phyloP scores from a whole-genome alignment of 2,888 invertebrate genomes.

The Oscheius sp. region DNA sequence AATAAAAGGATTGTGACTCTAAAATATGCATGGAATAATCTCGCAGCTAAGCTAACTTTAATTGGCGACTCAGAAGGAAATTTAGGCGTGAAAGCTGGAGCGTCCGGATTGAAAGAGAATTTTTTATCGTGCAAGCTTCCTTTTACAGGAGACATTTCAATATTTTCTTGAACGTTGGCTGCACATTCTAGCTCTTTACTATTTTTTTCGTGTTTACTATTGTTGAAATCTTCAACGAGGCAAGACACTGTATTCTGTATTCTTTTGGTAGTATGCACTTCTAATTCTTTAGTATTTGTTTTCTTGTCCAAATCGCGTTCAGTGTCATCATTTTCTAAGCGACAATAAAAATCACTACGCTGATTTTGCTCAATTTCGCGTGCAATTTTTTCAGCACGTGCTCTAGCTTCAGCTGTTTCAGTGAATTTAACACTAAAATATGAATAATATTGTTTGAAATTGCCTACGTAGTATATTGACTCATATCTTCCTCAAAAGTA shows the following conservation, averaged over 20 bases:
- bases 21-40: background rate
- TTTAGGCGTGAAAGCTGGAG: constrained; percentile 53
- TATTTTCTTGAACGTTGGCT: background rate
- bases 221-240: background rate
- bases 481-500: constrained; percentile 87
- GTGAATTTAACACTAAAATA: constrained; percentile 79
- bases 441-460: background rate
- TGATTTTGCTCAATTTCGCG: constrained; percentile 90
- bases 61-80: constrained; percentile 36
- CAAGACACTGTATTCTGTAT: background rate
- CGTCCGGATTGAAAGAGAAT: constrained; percentile 58
- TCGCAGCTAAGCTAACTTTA: background rate
- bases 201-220: background rate
- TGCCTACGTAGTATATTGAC: constrained; percentile 81
- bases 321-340: constrained; percentile 81
- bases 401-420: constrained; percentile 85
- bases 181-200: background rate
- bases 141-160: background rate
- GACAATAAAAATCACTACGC: constrained; percentile 82
- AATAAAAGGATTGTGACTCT: background rate
- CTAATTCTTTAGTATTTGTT: constrained; percentile 45
- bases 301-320: constrained; percentile 72
- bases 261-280: constrained; percentile 1
- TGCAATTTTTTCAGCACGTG: constrained; percentile 88
- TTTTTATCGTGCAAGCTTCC: background rate